These are phyloP conservation scores for Phortica magna DNA, from an alignment of 2,888 invertebrate species.

Conservation along the genomic window DNA sequence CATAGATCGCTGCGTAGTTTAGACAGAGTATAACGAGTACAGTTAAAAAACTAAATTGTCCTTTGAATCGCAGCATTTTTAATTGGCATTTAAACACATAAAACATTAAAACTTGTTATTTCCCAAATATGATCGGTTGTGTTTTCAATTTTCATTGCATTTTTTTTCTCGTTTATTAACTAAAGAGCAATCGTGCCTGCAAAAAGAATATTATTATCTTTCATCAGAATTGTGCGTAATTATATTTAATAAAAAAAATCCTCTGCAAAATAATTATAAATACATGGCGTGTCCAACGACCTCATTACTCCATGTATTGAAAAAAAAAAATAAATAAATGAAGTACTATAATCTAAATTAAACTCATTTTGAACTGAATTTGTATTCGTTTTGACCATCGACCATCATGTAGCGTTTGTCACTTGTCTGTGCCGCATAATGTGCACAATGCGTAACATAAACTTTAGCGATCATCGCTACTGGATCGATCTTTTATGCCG, in stretches of 20 bases:
- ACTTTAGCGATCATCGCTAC: conserved; percentile 62
- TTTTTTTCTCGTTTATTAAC: conserved; percentile 14
- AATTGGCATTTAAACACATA: background rate
- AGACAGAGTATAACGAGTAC: conserved; percentile 32
- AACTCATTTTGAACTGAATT: conserved; percentile 7
- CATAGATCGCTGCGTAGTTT: conserved; percentile 26
- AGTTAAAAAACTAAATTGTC: conserved; percentile 32
- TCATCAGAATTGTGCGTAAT: conserved; percentile 2
- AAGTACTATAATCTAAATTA: conserved; percentile 3
- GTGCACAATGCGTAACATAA: conserved; percentile 72
- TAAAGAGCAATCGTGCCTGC: conserved; percentile 2
- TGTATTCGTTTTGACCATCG: conserved; percentile 36
- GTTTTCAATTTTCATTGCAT: conserved; percentile 4
- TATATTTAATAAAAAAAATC: conserved; percentile 16
- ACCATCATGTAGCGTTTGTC: conserved; percentile 32
- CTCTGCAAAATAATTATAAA: conserved; percentile 22
- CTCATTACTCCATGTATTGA: background rate
- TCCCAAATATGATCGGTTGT: background rate
- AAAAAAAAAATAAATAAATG: background rate
- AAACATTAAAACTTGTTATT: background rate
- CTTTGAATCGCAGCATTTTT: conserved; percentile 31
- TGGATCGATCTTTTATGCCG: conserved; percentile 70
- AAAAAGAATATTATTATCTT: conserved; percentile 2
- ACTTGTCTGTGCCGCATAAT: conserved; percentile 51
- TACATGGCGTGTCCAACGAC: conserved; percentile 26